Evolutionary conservation across 1,140 invertebrate genomes (phyloP).

Genomic region (Eupristina koningsbergeri): DNA sequence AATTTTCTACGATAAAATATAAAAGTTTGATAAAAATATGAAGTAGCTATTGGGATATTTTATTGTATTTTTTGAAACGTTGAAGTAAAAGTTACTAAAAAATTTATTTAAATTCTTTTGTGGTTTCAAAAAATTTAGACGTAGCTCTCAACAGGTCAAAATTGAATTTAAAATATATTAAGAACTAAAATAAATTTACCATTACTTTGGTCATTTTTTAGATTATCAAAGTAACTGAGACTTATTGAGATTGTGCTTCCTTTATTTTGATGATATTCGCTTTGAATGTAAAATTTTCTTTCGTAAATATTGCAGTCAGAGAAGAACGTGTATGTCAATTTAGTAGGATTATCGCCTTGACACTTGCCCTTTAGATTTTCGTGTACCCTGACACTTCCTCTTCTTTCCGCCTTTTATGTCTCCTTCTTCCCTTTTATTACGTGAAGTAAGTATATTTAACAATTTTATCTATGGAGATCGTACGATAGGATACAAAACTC

Average conservation of each 20-base stretch:
- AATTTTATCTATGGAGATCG: conserved; percentile 26
- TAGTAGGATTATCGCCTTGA: conserved; percentile 61
- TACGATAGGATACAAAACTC: conserved; percentile 12
- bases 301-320: conserved; percentile 7
- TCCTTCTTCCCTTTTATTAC: conserved; percentile 18
- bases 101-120: too few relatives aligned
- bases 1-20: not conserved
- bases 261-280: not conserved
- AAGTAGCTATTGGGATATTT: not conserved
- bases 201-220: not conserved
- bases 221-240: too few relatives aligned
- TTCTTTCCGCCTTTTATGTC: conserved; percentile 20
- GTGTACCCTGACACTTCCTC: not conserved
- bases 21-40: not conserved
- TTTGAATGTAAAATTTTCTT: conserved; percentile 3
- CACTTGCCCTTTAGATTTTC: conserved; percentile 31
- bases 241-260: not conserved
- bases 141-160: not conserved
- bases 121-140: not conserved
- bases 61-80: not conserved
- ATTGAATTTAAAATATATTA: not conserved
- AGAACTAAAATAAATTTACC: not conserved
- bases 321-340: conserved; percentile 60
- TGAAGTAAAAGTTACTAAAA: too few relatives aligned
- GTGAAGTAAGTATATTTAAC: conserved; percentile 25